These are phyloP conservation scores for Yponomeuta malinellus DNA, from an alignment of 2,888 invertebrate genomes.

Conservation along the genomic window DNA sequence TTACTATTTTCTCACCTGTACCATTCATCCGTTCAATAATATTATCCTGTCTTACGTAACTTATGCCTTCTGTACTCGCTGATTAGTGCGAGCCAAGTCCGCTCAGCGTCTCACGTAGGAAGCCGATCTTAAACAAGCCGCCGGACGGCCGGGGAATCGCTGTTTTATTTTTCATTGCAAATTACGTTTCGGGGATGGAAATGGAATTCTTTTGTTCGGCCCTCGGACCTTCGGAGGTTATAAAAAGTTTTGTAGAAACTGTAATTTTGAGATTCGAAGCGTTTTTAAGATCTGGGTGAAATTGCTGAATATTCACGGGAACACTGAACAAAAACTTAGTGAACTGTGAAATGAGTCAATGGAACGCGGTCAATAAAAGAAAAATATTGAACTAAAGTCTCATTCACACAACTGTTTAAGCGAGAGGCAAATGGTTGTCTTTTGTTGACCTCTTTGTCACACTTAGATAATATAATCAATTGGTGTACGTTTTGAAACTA, in stretches of 20 bases:
- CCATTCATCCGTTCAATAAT: background rate
- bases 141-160: constrained; percentile 13
- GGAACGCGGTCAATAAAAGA: too few species aligned
- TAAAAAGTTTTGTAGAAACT: background rate
- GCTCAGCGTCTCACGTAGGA: constrained; percentile 12
- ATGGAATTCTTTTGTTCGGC: constrained; percentile 7
- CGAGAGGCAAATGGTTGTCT: too few species aligned
- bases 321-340: too few species aligned
- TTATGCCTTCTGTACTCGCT: background rate
- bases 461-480: too few species aligned
- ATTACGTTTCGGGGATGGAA: constrained; percentile 13
- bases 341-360: too few species aligned
- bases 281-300: background rate
- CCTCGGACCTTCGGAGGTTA: constrained; percentile 8
- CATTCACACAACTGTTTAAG: too few species aligned
- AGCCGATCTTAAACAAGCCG: constrained; percentile 13
- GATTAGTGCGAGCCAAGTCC: background rate
- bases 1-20: background rate
- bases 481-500: too few species aligned
- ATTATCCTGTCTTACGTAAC: background rate
- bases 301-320: too few species aligned
- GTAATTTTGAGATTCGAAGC: background rate
- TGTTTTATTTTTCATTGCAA: constrained; percentile 17
- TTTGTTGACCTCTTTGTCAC: too few species aligned
- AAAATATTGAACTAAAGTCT: too few species aligned